Conservation (phyloP, 2,113 vertebrate species). For the Rhinoptilus africanus region DNA sequence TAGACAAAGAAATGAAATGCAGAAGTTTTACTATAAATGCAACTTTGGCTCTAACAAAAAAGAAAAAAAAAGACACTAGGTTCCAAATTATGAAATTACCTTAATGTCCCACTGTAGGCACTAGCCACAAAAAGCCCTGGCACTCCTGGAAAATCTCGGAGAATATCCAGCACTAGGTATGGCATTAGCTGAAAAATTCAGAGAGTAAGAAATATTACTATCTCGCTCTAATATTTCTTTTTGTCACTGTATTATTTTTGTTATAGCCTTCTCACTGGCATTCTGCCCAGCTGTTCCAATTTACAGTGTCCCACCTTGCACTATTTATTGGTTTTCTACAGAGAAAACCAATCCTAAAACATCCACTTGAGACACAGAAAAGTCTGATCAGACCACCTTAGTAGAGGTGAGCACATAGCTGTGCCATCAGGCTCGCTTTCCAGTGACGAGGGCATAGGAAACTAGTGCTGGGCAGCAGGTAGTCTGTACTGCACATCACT, state of each 20-base stretch:
- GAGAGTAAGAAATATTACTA: background rate
- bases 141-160: constrained; percentile 84
- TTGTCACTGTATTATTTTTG: background rate
- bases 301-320: background rate
- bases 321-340: background rate
- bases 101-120: constrained; percentile 95
- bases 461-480: background rate
- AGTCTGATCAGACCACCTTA: background rate
- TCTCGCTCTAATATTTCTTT: background rate
- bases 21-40: background rate
- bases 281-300: background rate
- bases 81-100: constrained; percentile 73
- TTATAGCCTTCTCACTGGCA: background rate
- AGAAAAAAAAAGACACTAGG: background rate
- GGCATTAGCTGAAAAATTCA: constrained; percentile 86
- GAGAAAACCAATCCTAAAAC: background rate
- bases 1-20: background rate
- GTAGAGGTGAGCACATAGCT: background rate
- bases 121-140: constrained; percentile 96
- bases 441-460: background rate
- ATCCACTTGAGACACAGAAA: background rate
- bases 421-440: background rate
- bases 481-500: background rate
- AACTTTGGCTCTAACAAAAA: background rate
- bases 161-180: constrained; percentile 92